Base-by-base conservation (phyloP, 2,888 invertebrate genomes). In the Corythucha ciliata region DNA sequence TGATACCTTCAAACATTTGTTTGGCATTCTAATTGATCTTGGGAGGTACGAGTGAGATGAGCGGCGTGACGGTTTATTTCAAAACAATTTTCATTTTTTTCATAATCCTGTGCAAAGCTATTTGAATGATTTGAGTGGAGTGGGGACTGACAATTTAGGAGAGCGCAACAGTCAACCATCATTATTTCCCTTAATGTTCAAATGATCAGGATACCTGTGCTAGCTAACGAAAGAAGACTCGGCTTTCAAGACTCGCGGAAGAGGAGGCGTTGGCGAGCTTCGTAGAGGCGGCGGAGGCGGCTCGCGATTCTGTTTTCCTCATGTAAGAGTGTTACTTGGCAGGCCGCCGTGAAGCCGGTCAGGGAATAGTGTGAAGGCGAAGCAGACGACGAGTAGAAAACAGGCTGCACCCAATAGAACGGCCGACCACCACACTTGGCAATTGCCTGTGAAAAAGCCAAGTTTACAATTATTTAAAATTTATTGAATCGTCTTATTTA, bases 381-480 rank as follows among this genome's bases (percentile, higher is more conserved):
- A 74, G 66, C 75, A 75, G 52, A 74, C 63, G 60, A 75, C 63
- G 56, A 75, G 68, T 27, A 75, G 66, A 21, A 69, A 68, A 55
- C 74, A 72, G 27, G 74, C 72, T 53, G 69, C 68, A 24, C 70
- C 69, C 58, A 76, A 67, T 58, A 76, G 67, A 66, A 75, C 73
- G 55, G 72, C 69, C 49, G 75, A 75, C 74, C 75, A 75, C 53
- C 75, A 76, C 52, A 76, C 65, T 58, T 74, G 70, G 61, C 76
- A 76, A 48, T 71, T 71, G 55, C 75, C 75, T 76, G 71, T 50
- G 65, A 63, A 33, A 14, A 33, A 18, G 18, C 3, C 14, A n/a
- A n/a, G n/a, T n/a, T n/a, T n/a, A n/a, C n/a, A n/a, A n/a, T n/a
- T n/a, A n/a, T n/a, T n/a, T n/a, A n/a, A n/a, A n/a, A n/a, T n/a